A percentile compares a stretch with the other conserved stretches of the same genome.
phyloP scores from a whole-genome alignment of 1,140 invertebrate genomes.

The Aphelinus certus region DNA sequence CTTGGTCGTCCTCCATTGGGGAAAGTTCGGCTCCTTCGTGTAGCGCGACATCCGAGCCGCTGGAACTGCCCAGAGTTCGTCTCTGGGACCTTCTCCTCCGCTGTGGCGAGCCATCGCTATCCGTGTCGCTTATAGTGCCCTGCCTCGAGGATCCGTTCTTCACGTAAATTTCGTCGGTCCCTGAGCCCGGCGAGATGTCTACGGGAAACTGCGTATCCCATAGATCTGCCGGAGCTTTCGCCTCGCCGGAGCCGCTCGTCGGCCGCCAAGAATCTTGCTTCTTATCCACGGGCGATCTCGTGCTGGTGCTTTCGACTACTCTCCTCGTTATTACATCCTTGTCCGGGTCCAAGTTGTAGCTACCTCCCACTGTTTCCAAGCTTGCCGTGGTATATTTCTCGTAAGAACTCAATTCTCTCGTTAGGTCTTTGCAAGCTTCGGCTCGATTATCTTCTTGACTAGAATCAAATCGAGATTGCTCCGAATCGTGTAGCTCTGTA shows the following conservation, averaged over 20 bases:
- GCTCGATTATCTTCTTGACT: slow-evolving; percentile 9
- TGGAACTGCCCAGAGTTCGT: slow-evolving; percentile 70
- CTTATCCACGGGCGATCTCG: slow-evolving; percentile 38
- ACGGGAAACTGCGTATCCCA: slow-evolving; percentile 60
- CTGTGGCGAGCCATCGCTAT: slow-evolving; percentile 58
- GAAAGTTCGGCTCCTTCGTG: slow-evolving; percentile 70
- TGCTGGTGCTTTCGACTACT: slow-evolving; percentile 35
- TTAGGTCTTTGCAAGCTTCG: neutral
- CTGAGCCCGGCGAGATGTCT: slow-evolving; percentile 60
- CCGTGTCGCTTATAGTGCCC: slow-evolving; percentile 59
- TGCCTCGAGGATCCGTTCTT: slow-evolving; percentile 52
- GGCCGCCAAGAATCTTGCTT: slow-evolving; percentile 50
- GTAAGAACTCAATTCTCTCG: neutral
- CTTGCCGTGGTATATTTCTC: slow-evolving; percentile 1
- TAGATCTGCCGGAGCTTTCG: slow-evolving; percentile 45
- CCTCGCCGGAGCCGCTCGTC: slow-evolving; percentile 41
- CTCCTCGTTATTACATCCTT: neutral
- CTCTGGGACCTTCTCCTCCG: slow-evolving; percentile 57
- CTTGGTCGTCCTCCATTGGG: slow-evolving; percentile 66
- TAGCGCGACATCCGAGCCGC: slow-evolving; percentile 72
- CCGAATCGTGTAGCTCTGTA: neutral
- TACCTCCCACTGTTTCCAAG: neutral
- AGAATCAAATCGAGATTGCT: neutral
- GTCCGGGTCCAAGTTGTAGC: neutral
- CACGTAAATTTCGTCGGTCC: slow-evolving; percentile 52